Base-by-base conservation (phyloP, 2,797 vertebrate genomes). In the Diplodus sargus region DNA sequence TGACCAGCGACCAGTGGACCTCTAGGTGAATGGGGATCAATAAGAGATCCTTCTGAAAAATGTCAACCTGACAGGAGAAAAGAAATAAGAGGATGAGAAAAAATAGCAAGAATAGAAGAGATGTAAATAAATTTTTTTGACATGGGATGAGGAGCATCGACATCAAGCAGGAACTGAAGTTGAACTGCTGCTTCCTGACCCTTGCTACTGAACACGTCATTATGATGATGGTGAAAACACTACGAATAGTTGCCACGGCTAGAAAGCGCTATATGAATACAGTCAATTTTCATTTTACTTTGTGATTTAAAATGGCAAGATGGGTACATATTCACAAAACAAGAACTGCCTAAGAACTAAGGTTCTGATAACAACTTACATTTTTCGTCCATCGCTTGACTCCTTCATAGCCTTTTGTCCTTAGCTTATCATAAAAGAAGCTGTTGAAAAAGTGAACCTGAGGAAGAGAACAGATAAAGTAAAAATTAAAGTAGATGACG, bases 361-460 rank as follows among this genome's bases (percentile, higher is more conserved):
- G 47, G 4, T 56, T 58, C 10, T 12, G 12, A 14, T 34, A 10
- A 8, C 1, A 16, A 90, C 97, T 95, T 91, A 98, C 97, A 51
- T 98, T 98, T 96, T 98, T 98, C 65, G 97, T 98, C 97, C 97
- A 98, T 82, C 97, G 93, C 89, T 98, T 98, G 61, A 98, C 97
- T 63, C 97, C 97, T n/a, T 98, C 97, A 52, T 98, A 98, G 79
- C 97, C 97, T 91, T 97, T 97, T 74, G 97, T 98, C 87, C 97
- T 93, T 71, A 98, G 95, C 84, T 98, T 98, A 92, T 98, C 97
- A n/a, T 98, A 98, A 91, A 98, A 98, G 91, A 98, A 98, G 90
- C 97, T 98, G 94, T 98, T 98, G 94, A 98, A 98, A 90, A 98
- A 98, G 89, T 98, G 97, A 81, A 98, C 97, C 97, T 98, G 92